A percentile compares a stretch with the other conserved stretches of the same genome.
These are phyloP conservation scores for Xenopus laevis DNA, from an alignment of 2,113 vertebrate genomes.

Conservation along the genomic window DNA sequence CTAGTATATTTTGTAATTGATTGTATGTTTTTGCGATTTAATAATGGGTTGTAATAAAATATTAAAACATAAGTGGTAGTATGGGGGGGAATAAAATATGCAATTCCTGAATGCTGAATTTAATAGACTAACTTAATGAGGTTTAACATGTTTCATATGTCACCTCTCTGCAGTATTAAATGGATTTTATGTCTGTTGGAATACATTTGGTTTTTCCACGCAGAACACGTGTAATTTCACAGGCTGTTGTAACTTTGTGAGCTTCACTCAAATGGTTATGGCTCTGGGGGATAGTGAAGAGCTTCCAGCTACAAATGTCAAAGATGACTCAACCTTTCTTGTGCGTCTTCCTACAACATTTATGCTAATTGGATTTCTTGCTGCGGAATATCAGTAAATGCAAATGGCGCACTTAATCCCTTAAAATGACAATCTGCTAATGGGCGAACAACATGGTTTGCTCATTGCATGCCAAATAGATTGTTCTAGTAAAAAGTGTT, in stretches of 20 bases:
- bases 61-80: too few species aligned
- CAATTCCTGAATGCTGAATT: neutral
- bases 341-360: slow-evolving; percentile 32
- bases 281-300: slow-evolving; percentile 25
- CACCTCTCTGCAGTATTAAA: neutral
- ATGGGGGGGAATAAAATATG: neutral
- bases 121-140: neutral
- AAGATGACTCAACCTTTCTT: slow-evolving; percentile 32
- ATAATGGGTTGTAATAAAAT: too few species aligned
- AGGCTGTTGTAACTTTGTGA: slow-evolving; percentile 1
- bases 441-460: slow-evolving; percentile 26
- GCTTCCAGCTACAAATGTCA: slow-evolving; percentile 31
- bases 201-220: neutral
- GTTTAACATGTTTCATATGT: slow-evolving; percentile 15
- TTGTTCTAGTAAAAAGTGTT: slow-evolving; percentile 18
- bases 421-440: slow-evolving; percentile 38
- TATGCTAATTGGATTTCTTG: slow-evolving; percentile 41
- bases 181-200: neutral
- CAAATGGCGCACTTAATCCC: slow-evolving; percentile 36
- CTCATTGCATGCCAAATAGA: slow-evolving; percentile 33
- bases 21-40: too few species aligned
- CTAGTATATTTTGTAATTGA: too few species aligned
- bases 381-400: slow-evolving; percentile 32
- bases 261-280: slow-evolving; percentile 2
- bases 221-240: slow-evolving; percentile 6